Conservation (phyloP, 2,888 invertebrate species). For the Hybos culiciformis region DNA sequence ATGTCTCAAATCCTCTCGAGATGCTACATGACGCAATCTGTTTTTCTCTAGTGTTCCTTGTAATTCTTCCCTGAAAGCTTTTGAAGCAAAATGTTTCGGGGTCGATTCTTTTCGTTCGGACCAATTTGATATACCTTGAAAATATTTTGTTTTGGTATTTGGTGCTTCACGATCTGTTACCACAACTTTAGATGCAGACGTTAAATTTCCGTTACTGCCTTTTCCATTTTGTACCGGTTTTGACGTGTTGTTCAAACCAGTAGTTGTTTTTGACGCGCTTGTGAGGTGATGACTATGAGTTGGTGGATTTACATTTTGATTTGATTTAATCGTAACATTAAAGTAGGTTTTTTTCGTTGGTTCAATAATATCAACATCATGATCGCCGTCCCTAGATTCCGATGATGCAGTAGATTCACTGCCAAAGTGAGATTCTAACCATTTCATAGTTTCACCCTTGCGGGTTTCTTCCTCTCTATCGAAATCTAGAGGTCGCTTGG, state of each 20-base stretch:
- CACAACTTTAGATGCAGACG: slow-evolving; percentile 39
- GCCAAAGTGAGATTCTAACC: slow-evolving; percentile 84
- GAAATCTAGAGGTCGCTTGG: slow-evolving; percentile 68
- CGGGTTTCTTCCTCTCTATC: slow-evolving; percentile 80
- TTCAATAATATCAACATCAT: slow-evolving; percentile 42
- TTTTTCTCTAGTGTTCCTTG: slow-evolving; percentile 33
- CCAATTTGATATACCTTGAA: slow-evolving; percentile 69
- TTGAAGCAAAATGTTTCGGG: slow-evolving; percentile 30
- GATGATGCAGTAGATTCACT: slow-evolving; percentile 71
- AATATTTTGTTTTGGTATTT: slow-evolving; percentile 41
- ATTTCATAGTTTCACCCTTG: slow-evolving; percentile 79
- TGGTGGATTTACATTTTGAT: slow-evolving; percentile 33
- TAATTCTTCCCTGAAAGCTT: slow-evolving; percentile 34
- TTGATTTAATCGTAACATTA: slow-evolving; percentile 60
- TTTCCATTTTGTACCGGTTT: slow-evolving; percentile 31
- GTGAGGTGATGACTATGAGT: slow-evolving; percentile 36
- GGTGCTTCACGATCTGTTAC: slow-evolving; percentile 42
- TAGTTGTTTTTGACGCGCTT: slow-evolving; percentile 21
- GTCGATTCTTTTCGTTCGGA: slow-evolving; percentile 45
- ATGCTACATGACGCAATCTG: slow-evolving; percentile 23
- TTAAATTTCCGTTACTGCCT: slow-evolving; percentile 12
- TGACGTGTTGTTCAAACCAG: slow-evolving; percentile 35
- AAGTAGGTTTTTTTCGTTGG: slow-evolving; percentile 60
- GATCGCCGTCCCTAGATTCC: slow-evolving; percentile 35
- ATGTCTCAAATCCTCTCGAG: slow-evolving; percentile 17